phyloP scores from a whole-genome alignment of 2,797 vertebrate genomes.

The Gila robusta region DNA sequence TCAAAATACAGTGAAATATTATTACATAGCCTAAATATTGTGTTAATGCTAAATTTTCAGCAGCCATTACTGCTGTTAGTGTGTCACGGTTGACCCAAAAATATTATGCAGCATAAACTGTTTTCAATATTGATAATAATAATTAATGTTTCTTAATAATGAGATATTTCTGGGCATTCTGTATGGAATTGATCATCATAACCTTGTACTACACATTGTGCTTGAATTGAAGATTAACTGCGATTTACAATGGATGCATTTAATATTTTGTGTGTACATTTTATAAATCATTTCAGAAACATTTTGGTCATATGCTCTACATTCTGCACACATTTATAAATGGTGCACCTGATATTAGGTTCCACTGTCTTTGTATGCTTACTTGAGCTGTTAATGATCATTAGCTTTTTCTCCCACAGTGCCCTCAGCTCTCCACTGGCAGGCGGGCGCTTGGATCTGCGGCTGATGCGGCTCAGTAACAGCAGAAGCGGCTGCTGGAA shows the following conservation, averaged over 20 bases:
- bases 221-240: not conserved
- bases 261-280: not conserved
- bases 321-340: not conserved
- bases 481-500: constrained; percentile 75
- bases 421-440: constrained; percentile 52
- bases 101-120: not conserved
- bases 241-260: not conserved
- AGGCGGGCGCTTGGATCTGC: constrained; percentile 59
- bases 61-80: not conserved
- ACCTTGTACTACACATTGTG: not conserved
- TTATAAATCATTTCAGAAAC: not conserved
- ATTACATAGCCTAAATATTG: too few relatives aligned
- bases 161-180: not conserved
- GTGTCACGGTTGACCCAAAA: not conserved
- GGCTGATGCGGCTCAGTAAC: constrained; percentile 63
- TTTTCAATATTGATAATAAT: not conserved
- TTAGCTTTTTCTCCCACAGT: constrained; percentile 18
- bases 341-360: too few relatives aligned
- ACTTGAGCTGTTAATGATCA: not conserved
- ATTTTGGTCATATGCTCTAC: not conserved
- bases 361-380: not conserved
- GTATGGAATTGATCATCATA: not conserved
- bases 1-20: not conserved
- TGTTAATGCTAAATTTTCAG: not conserved
- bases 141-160: not conserved